Evolutionary conservation across 1,140 invertebrate species (phyloP), one percentile per base, ranked within the genome.

Genomic region (Planococcus citri): DNA sequence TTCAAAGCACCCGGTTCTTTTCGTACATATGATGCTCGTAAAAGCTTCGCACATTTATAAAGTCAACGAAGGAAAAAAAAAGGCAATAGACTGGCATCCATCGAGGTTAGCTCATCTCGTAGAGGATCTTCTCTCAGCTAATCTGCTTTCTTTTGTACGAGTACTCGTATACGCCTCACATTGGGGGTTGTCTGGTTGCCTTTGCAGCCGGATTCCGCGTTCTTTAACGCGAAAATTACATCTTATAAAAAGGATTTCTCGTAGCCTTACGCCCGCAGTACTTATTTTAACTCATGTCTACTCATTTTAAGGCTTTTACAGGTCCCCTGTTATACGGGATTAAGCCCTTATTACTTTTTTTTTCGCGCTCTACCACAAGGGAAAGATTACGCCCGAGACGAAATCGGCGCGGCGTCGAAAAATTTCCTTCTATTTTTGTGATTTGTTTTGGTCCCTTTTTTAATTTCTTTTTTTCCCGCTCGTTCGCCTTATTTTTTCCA

Each of bases 281-380:
- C 25, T 64, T 64, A 64, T 64, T 64, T 27, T 27, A 64, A 64
- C 60, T 64, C 60, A 27, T 64, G 60, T 27, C 60, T 64, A 25
- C 60, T 64, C 25, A 64, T 64, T 64, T 64, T 64, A 64, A 64
- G 22, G 60, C 21, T 25, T 64, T 64, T 64, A 64, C 24, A 64
- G 60, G 60, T 64, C 60, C 60, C 25, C 60, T 17, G 60, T 27
- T 64, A 24, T 27, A 27, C 60, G 17, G 60, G 60, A 64, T 64
- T 27, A 27, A 64, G 60, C 22, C 60, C 25, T 64, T 64, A 64
- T 64, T 64, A 64, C 60, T 64, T 64, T 64, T 58, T 58, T 25
- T 64, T 64, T 17, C n/a, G n/a, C n/a, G n/a, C 9, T 64, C 60
- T 64, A 25, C 24, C 60, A n/a, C n/a, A 25, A 14, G 60, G 60